Conservation (phyloP, 2,113 vertebrate genomes). For the Leptobrachium ailaonicum region DNA sequence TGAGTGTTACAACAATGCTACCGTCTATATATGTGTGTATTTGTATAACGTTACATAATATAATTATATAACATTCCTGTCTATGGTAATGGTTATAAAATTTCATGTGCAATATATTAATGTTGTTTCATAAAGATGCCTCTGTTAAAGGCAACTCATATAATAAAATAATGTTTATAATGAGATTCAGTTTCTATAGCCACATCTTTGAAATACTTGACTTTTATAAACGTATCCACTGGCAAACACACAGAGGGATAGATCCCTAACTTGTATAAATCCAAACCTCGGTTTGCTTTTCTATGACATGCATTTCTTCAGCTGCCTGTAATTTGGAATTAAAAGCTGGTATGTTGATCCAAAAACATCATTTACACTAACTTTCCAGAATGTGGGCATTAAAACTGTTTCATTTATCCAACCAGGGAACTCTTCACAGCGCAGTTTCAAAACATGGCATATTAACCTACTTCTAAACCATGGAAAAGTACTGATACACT, state of each 20-base stretch:
- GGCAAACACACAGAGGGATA: slow-evolving; percentile 47
- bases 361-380: slow-evolving; percentile 40
- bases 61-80: no score
- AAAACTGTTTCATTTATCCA: background rate
- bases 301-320: slow-evolving; percentile 42
- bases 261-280: slow-evolving; percentile 22
- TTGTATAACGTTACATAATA: no score
- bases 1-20: no score
- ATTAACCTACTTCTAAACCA: background rate
- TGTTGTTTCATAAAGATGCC: slow-evolving; percentile 48
- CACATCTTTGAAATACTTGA: slow-evolving; percentile 33
- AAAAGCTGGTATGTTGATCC: slow-evolving; percentile 36
- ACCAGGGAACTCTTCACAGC: slow-evolving; percentile 11
- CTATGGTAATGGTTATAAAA: no score
- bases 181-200: slow-evolving; percentile 43
- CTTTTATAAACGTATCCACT: slow-evolving; percentile 50
- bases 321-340: slow-evolving; percentile 48
- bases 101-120: slow-evolving; percentile 29
- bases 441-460: slow-evolving; percentile 14
- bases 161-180: slow-evolving; percentile 47
- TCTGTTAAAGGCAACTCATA: slow-evolving; percentile 43
- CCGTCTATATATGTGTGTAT: no score
- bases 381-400: slow-evolving; percentile 40
- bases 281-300: slow-evolving; percentile 56
- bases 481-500: slow-evolving; percentile 24